Base-by-base conservation (phyloP, 2,888 invertebrate genomes). In the Argynnis bischoffii region DNA sequence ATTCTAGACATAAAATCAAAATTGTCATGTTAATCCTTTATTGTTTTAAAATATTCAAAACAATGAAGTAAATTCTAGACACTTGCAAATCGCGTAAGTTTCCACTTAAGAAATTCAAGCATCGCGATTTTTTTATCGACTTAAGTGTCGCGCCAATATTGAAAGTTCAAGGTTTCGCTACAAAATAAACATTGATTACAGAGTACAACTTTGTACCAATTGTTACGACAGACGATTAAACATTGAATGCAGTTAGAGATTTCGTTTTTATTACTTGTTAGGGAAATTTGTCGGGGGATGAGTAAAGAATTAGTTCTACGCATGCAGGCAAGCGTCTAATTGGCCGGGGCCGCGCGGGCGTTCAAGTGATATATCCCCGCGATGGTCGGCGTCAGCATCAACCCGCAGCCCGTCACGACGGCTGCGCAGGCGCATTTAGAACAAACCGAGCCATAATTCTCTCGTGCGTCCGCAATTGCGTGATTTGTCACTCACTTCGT, bases 391-490 rank as follows among this genome's bases (percentile, higher is more conserved):
- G 66, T 53, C 48, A 41, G 35, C 35, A 41, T 41, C 35, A 41
- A 8, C 35, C 35, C 35, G 35, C 35, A 41, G 8, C 35, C 47
- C 55, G 53, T 14, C 54, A 54, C 63, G 55, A 55, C 54, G 63
- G 47, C 79, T 75, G 76, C 83, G 83, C 81, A 78, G 81, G 86
- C 88, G 81, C 86, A 88, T 89, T 90, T 90, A 88, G 89, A 90
- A 88, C 88, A 85, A 87, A 87, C 88, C 86, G 80, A 80, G 83
- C 88, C 87, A 90, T 92, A 91, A 87, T 86, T 92, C 91, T 90
- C 89, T 88, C 88, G 79, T 86, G 85, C 89, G 87, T 84, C 87
- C 85, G 87, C 91, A 89, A 91, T 90, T 90, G 89, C 89, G 89
- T 90, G 90, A 92, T 92, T 92, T 92, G 92, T 92, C 91, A 91